Conservation (phyloP, 1,140 invertebrate genomes). For the Archivesica marissinica region DNA sequence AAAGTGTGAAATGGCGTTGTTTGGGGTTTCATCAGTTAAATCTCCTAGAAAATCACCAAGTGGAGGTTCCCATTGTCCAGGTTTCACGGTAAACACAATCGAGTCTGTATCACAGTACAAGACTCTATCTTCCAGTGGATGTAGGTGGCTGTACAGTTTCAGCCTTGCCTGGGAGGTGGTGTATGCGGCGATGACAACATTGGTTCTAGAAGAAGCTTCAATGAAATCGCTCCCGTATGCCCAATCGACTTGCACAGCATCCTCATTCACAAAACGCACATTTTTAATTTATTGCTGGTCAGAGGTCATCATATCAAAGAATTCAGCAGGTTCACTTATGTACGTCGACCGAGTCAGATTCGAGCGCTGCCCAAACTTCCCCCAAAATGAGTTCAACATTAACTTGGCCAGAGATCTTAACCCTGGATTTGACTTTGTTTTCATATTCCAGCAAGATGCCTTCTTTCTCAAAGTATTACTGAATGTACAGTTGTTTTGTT, state of each 20-base stretch:
- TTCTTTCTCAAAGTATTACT: slow-evolving; percentile 63
- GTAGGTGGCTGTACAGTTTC: slow-evolving; percentile 80
- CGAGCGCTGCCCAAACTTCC: too few species aligned
- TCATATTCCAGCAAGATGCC: slow-evolving; percentile 78
- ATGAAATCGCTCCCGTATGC: slow-evolving; percentile 3
- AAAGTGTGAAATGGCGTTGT: slow-evolving; percentile 36
- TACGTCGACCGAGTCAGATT: too few species aligned
- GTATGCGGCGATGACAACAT: slow-evolving; percentile 78
- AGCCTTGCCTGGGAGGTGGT: slow-evolving; percentile 83
- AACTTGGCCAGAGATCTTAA: slow-evolving; percentile 78
- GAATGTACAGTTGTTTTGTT: slow-evolving; percentile 73
- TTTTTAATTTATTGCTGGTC: slow-evolving; percentile 35
- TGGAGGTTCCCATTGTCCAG: slow-evolving; percentile 4
- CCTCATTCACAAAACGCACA: slow-evolving; percentile 48
- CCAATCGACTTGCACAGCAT: slow-evolving; percentile 33
- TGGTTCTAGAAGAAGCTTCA: slow-evolving; percentile 55
- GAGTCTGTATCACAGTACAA: slow-evolving; percentile 84
- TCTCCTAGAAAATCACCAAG: slow-evolving; percentile 22
- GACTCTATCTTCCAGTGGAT: slow-evolving; percentile 73
- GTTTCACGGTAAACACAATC: slow-evolving; percentile 26
- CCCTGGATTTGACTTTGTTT: slow-evolving; percentile 68
- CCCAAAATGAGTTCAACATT: slow-evolving; percentile 70
- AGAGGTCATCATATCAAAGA: too few species aligned
- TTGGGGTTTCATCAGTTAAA: slow-evolving; percentile 36
- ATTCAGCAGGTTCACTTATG: too few species aligned